A percentile compares a stretch with the other conserved stretches of the same genome.
These are phyloP conservation scores for Galemys pyrenaicus DNA, from an alignment of 2,113 vertebrate species.

Conservation along the genomic window DNA sequence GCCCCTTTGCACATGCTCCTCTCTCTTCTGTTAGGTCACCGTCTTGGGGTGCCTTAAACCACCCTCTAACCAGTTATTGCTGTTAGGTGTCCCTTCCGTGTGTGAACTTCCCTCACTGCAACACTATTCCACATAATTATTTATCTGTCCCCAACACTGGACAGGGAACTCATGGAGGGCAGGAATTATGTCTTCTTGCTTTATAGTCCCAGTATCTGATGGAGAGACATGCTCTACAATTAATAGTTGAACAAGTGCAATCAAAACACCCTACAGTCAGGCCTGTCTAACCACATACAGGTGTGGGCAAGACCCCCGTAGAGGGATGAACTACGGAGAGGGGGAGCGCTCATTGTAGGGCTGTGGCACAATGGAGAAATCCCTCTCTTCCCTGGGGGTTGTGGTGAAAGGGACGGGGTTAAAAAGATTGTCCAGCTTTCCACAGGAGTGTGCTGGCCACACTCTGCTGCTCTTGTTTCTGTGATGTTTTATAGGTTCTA, in stretches of 20 bases:
- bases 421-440: background rate
- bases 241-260: background rate
- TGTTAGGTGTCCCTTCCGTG: background rate
- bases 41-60: background rate
- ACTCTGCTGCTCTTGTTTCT: background rate
- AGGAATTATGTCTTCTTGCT: background rate
- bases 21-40: background rate
- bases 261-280: background rate
- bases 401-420: background rate
- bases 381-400: background rate
- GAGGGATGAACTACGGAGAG: background rate
- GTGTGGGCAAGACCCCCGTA: background rate
- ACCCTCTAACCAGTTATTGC: background rate
- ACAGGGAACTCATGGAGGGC: background rate
- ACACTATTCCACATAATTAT: background rate
- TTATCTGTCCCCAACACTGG: background rate
- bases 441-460: background rate
- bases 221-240: background rate
- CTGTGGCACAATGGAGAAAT: background rate
- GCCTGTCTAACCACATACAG: background rate
- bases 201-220: background rate
- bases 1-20: background rate
- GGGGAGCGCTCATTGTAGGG: background rate
- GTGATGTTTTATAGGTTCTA: background rate
- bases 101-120: background rate